phyloP scores from a whole-genome alignment of 2,797 vertebrate species.

The Epinephelus awoara region DNA sequence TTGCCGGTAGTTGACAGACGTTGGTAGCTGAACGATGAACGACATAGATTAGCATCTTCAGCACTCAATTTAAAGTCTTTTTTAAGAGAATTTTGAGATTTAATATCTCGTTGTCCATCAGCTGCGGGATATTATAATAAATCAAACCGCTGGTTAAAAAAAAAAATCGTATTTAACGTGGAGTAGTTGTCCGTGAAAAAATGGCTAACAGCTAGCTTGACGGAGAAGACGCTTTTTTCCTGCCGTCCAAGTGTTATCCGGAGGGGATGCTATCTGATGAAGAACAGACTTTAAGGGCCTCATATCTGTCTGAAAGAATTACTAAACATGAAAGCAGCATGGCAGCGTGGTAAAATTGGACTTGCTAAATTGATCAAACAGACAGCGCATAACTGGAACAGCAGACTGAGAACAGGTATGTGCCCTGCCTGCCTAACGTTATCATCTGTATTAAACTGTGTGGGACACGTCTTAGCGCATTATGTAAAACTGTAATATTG shows the following conservation, averaged over 20 bases:
- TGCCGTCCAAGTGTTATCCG: too few species aligned
- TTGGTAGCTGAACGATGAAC: neutral
- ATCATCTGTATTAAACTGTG: too few species aligned
- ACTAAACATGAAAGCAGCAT: neutral
- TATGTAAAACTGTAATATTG: neutral
- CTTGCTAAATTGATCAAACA: neutral
- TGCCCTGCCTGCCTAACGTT: too few species aligned
- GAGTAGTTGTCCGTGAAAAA: neutral
- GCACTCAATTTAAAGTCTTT: too few species aligned
- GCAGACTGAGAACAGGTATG: neutral
- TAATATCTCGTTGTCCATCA: neutral
- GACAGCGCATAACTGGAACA: neutral
- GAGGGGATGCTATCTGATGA: neutral
- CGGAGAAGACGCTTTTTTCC: too few species aligned
- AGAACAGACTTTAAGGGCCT: neutral
- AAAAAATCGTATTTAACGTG: neutral
- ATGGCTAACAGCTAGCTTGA: neutral
- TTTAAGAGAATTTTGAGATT: neutral
- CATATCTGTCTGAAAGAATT: neutral
- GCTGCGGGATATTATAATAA: neutral
- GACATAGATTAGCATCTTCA: neutral
- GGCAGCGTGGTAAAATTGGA: neutral
- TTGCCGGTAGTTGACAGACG: neutral
- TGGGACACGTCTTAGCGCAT: too few species aligned
- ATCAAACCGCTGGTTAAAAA: neutral